Percentiles rank a stretch among this genome's conserved stretches.
Evolutionary conservation across 2,113 vertebrate species (phyloP).

Genomic region (Charadrius vociferus): DNA sequence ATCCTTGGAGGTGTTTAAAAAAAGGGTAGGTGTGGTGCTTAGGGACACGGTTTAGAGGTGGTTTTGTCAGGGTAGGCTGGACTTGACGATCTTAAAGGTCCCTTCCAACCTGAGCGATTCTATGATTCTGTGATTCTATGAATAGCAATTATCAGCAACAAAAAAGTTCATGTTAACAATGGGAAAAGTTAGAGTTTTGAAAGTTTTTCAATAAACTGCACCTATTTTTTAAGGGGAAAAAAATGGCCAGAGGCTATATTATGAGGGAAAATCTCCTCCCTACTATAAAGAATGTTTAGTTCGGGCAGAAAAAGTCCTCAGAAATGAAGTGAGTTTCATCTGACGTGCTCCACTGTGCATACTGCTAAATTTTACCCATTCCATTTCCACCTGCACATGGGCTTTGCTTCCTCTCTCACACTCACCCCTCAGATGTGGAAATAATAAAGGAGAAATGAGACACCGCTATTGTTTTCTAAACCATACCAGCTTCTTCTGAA

Average conservation of each 20-base stretch:
- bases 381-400: neutral
- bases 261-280: neutral
- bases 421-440: constrained; percentile 20
- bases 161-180: neutral
- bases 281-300: neutral
- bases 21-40: too few species aligned
- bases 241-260: neutral
- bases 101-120: too few species aligned
- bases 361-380: neutral
- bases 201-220: neutral
- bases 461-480: constrained; percentile 17
- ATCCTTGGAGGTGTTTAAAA: too few species aligned
- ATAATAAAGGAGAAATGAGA: constrained; percentile 28
- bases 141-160: neutral
- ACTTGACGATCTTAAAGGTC: too few species aligned
- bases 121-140: too few species aligned
- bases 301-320: neutral
- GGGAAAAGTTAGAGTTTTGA: neutral
- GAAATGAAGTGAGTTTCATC: neutral
- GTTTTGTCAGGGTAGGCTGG: too few species aligned
- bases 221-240: neutral
- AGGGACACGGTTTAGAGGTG: too few species aligned
- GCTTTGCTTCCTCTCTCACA: neutral
- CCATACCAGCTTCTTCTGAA: neutral
- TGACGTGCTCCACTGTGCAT: neutral